Base-by-base conservation (phyloP, 2,888 invertebrate genomes). In the Ophion obscuratus region DNA sequence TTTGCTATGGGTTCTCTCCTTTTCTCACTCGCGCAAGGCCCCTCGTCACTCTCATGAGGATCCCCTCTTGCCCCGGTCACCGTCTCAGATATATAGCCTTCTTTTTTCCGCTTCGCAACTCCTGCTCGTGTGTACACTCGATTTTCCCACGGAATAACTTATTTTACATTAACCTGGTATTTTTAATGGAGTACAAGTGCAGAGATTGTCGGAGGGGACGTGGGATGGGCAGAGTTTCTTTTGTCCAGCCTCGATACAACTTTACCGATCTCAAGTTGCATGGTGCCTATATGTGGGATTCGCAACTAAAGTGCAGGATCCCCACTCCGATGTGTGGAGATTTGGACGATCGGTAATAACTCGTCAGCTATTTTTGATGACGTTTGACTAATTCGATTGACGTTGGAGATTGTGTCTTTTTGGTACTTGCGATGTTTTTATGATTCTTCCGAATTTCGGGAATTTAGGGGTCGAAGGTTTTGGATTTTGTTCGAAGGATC, bases 61-160 rank as follows among this genome's bases (percentile, higher is more conserved):
- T 57, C 47, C 68, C 81, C 68, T 78, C 85, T 59, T 44, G 24
- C 74, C 71, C 62, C 83, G 80, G 85, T 83, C 83, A 80, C 80
- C 80, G 70, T 82, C 82, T 75, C 31, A 79, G 57, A 14, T 47
- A n/a, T 71, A 24, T 10, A 27, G n/a, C 9, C 24, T 9, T 64
- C 40, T 57, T 20, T 53, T 66, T 66, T 67, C 20, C 67, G 17
- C 70, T 64, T 76, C 73, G 67, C 53, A 68, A 67, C 53, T 57
- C 24, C 24, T 1, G 59, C 17, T 57, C 27, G 53, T 61, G 40
- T 31, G 20, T n/a, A 79, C 73, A n/a, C 59, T 59, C 67, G 75
- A 83, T 83, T 86, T 86, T 86, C 85, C 83, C 85, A 86, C 80
- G 85, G 64, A 81, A 70, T 27, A 59, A 36, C 57, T 83, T 79